Base-by-base conservation (phyloP, 1,140 invertebrate species). In the Acromyrmex echinatior region DNA sequence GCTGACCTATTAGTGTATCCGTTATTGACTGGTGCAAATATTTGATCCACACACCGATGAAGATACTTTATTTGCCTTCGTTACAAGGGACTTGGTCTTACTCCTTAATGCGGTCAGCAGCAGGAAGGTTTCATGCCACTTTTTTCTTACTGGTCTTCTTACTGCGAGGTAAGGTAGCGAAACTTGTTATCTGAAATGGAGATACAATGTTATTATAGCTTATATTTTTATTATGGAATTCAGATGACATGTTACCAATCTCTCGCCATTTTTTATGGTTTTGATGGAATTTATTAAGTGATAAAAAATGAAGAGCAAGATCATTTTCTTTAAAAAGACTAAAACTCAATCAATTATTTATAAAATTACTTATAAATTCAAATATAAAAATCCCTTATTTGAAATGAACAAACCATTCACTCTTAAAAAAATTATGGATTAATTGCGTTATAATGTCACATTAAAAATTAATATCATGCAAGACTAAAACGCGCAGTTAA, bases 91-190 rank as follows among this genome's bases (percentile, higher is more conserved):
- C 35, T 89, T 86, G 66, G 76, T 89, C 87, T 81, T 94, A 93
- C 90, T 94, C 93, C 85, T 92, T 93, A 51, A 95, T 93, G 77
- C 73, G 92, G 85, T 92, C 93, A 90, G 91, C 92, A 90, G 84
- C 86, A 3, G 86, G 66, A 70, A 87, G 87, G 65, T 93, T 92
- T 96, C 95, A 96, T 94, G 94, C 92, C 60, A 95, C 90, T 84
- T 95, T 96, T 88, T 95, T 96, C 91, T 96, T 96, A 28, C 92
- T 94, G 71, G 95, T 90, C 91, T 96, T 96, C 94, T 96, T 96
- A 89, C 95, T 96, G 58, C 96, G 95, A 51, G 96, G 96, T 70
- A 96, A 91, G 21, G 96, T 96, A 62, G 96, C 96, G 90, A 96
- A 96, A 87, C 93, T 96, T 76, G 96, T 95, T 91, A 96, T 96